A percentile compares a stretch with the other conserved stretches of the same genome.
Conservation (phyloP, 2,888 invertebrate species). For the Melieria picta region DNA sequence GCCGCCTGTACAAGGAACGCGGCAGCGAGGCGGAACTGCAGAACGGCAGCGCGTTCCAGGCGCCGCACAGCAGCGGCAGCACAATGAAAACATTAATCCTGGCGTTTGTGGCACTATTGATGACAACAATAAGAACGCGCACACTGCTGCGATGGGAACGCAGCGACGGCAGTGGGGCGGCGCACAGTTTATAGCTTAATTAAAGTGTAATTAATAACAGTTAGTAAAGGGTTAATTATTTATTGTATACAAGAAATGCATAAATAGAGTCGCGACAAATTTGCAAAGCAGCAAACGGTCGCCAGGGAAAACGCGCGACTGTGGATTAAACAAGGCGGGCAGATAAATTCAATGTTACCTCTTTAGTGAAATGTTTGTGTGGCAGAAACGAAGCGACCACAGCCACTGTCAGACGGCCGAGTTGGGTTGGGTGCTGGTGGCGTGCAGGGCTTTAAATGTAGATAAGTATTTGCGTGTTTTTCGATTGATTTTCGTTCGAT, state of each 20-base stretch:
- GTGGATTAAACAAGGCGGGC: background rate
- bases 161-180: too few relatives aligned
- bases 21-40: conserved; percentile 51
- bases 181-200: conserved; percentile 24
- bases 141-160: conserved; percentile 16
- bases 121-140: conserved; percentile 40
- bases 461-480: background rate
- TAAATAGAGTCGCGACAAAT: too few relatives aligned
- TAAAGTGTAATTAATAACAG: background rate
- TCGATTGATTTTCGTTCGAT: background rate
- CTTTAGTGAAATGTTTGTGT: conserved; percentile 42
- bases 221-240: background rate
- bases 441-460: too few relatives aligned
- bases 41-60: conserved; percentile 43
- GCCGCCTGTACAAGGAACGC: conserved; percentile 62
- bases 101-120: conserved; percentile 47
- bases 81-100: conserved; percentile 51
- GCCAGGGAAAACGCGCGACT: background rate
- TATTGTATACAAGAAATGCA: conserved; percentile 10
- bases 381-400: conserved; percentile 33
- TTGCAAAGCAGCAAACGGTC: too few relatives aligned
- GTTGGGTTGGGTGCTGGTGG: too few relatives aligned
- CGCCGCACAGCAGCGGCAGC: conserved; percentile 14
- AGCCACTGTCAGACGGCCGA: conserved; percentile 25
- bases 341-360: conserved; percentile 44